phyloP scores from a whole-genome alignment of 2,113 vertebrate species.

The Periophthalmodon schlosseri region DNA sequence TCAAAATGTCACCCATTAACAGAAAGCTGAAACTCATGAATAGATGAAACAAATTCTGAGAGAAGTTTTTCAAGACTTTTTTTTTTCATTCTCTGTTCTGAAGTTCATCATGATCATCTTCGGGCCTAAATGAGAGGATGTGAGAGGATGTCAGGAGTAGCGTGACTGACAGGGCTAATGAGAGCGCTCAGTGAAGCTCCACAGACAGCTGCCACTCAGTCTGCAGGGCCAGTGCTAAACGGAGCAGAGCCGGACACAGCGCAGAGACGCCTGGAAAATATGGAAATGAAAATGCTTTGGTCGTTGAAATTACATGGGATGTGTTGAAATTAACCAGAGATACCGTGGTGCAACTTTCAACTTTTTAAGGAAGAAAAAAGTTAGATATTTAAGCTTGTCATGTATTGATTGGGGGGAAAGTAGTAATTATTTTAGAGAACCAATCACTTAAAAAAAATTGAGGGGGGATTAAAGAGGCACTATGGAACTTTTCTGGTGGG shows the following conservation, averaged over 20 bases:
- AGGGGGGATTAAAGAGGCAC: too few species aligned
- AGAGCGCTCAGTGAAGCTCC: conserved; percentile 1
- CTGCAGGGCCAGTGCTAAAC: neutral
- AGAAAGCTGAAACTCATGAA: too few species aligned
- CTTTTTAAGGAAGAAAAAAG: too few species aligned
- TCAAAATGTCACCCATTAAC: too few species aligned
- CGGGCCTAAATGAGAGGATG: neutral
- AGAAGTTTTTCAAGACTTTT: neutral
- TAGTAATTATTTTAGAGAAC: too few species aligned
- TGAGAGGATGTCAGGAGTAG: neutral
- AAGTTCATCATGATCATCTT: neutral
- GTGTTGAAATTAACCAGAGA: neutral
- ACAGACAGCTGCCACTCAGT: conserved; percentile 3
- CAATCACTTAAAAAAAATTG: too few species aligned
- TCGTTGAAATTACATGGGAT: neutral
- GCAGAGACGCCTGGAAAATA: neutral
- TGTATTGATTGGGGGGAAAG: too few species aligned
- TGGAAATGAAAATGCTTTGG: neutral
- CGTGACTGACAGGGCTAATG: conserved; percentile 4
- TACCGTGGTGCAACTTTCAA: too few species aligned
- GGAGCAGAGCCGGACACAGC: conserved; percentile 4
- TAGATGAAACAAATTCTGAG: neutral
- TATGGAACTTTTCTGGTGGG: too few species aligned
- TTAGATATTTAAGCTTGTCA: too few species aligned
- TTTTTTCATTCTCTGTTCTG: neutral